These are phyloP conservation scores for Microtus oregoni DNA, from an alignment of 2,113 vertebrate species.

Conservation along the genomic window DNA sequence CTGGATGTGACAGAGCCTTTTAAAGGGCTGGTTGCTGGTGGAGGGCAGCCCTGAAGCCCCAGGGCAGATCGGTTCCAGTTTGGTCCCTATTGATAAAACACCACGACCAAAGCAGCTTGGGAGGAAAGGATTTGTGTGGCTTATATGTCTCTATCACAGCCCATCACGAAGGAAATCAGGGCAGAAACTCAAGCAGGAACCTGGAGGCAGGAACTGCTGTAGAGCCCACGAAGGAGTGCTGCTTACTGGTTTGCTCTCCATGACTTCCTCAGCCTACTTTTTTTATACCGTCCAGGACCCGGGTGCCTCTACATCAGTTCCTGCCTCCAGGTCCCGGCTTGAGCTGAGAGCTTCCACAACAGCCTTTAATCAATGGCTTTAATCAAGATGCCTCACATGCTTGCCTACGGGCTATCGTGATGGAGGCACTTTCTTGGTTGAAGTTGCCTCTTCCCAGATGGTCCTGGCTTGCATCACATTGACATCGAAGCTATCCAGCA, in stretches of 20 bases:
- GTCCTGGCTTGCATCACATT: neutral
- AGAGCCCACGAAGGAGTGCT: neutral
- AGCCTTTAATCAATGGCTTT: neutral
- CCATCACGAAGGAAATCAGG: neutral
- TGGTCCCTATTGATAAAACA: neutral
- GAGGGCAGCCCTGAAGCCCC: too few species aligned
- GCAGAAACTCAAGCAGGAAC: neutral
- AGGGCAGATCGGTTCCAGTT: neutral
- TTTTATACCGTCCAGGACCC: neutral
- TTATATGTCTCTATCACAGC: neutral
- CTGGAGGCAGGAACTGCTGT: neutral
- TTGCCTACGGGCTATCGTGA: neutral
- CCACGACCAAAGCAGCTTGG: neutral
- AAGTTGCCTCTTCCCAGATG: neutral
- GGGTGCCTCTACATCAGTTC: too few species aligned
- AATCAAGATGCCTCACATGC: neutral
- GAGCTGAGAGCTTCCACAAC: neutral
- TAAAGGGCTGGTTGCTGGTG: too few species aligned
- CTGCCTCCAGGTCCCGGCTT: too few species aligned
- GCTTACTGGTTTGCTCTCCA: neutral
- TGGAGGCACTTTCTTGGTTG: neutral
- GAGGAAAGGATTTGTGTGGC: neutral
- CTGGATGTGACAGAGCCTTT: too few species aligned
- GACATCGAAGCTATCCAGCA: neutral
- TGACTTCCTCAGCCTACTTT: neutral